Conservation (phyloP, 2,113 vertebrate species). For the Chaetops frenatus region DNA sequence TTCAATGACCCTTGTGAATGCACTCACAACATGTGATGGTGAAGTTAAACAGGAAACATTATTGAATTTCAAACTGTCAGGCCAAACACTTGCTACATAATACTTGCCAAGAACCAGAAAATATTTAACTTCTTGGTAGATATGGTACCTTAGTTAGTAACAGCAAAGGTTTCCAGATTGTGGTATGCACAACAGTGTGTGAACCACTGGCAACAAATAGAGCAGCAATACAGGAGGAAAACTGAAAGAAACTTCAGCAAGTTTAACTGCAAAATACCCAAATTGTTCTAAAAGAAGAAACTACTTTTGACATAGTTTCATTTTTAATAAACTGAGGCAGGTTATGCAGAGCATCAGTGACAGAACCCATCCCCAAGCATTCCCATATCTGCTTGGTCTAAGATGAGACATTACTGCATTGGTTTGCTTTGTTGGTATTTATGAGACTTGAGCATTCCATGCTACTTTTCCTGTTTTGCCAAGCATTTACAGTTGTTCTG, state of each 20-base stretch:
- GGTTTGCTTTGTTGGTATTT: not conserved
- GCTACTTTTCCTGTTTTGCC: not conserved
- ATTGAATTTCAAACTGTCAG: not conserved
- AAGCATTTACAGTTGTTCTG: not conserved
- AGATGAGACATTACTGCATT: not conserved
- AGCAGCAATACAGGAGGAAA: not conserved
- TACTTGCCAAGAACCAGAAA: not conserved
- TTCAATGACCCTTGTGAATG: not conserved
- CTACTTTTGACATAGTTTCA: not conserved
- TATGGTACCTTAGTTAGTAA: not conserved
- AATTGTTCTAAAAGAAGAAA: not conserved
- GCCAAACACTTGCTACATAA: not conserved
- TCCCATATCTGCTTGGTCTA: not conserved
- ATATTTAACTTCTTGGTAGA: not conserved
- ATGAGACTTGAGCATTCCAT: not conserved
- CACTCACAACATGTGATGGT: not conserved
- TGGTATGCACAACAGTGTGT: not conserved
- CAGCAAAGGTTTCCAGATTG: not conserved
- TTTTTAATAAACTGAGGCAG: not conserved
- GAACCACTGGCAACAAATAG: not conserved
- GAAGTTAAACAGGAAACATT: not conserved
- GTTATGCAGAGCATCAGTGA: not conserved
- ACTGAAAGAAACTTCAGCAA: not conserved
- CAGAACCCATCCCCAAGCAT: rapidly evolving
- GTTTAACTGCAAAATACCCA: not conserved